Evolutionary conservation across 2,113 vertebrate genomes (phyloP), one percentile per base, ranked within the genome.

Genomic region (Strigops habroptila): DNA sequence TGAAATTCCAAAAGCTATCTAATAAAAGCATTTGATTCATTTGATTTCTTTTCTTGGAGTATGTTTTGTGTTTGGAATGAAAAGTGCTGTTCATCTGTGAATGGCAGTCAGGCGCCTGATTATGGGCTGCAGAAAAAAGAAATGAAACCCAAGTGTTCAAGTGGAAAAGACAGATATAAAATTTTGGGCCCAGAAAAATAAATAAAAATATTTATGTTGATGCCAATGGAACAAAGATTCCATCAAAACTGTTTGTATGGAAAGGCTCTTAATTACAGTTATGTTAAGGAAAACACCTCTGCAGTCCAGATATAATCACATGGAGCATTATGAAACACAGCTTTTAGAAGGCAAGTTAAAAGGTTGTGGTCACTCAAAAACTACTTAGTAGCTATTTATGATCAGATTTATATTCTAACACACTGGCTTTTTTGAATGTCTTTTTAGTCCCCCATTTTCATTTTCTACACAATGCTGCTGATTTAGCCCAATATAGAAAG

Each of bases 101-200:
- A 80, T 0, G 0, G 10, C 37, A 87, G 35, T 44, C 64, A 78
- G 63, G 10, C 0, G 0, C 14, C 53, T 49, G 49, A 68, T 60
- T 69, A n/a, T 5, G 21, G 84, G 35, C 53, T 65, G 52, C 35
- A 85, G 46, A 75, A 59, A 52, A 60, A 33, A 77, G 41, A 73
- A 83, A 63, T n/a, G n/a, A 91, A 83, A 78, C 43, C 39, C 18
- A 43, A 57, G 18, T 17, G 6, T 51, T 60, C 35, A n/a, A 79
- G 24, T 17, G 52, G 14, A 76, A 93, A 76, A 85, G 48, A 64
- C 14, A 74, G 39, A 63, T 48, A 44, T 3, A 9, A 9, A 63
- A 79, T 73, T 51, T 51, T 6, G 7, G 0, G 3, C 6, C 5
- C 33, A 68, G 78, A 43, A 85, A 91, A 91, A 59, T 10, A 14